Percentiles rank a stretch among this genome's conserved stretches.
Conservation (phyloP, 1,140 invertebrate species). For the Amyelois transitella region DNA sequence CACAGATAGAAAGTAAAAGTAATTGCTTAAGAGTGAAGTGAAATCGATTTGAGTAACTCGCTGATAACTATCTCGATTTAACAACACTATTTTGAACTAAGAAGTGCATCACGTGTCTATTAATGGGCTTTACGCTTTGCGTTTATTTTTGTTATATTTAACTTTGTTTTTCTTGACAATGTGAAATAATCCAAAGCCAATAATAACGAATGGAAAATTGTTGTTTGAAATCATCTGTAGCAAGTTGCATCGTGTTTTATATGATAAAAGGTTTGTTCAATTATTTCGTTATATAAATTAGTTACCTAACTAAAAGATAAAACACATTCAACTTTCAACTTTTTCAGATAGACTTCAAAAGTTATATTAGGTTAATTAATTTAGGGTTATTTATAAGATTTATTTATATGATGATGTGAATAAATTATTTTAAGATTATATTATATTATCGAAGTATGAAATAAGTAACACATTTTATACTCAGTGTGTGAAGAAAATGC, state of each 20-base stretch:
- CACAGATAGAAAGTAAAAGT: neutral
- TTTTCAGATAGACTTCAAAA: neutral
- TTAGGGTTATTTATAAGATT: neutral
- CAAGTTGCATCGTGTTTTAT: neutral
- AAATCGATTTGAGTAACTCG: neutral
- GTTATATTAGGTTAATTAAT: neutral
- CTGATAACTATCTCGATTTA: neutral
- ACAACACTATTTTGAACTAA: neutral
- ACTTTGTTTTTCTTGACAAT: neutral
- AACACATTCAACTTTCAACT: neutral
- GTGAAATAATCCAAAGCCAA: constrained; percentile 3
- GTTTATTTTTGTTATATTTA: constrained; percentile 1
- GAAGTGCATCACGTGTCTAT: no score
- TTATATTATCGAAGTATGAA: constrained; percentile 10
- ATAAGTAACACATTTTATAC: constrained; percentile 27
- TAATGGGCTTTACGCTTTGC: neutral
- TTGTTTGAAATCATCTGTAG: neutral
- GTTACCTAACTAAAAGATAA: no score
- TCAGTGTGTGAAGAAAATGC: constrained; percentile 17
- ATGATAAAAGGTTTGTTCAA: no score
- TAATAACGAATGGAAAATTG: neutral
- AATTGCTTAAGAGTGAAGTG: neutral
- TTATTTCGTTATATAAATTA: no score
- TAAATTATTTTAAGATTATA: constrained; percentile 34
- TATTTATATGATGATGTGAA: constrained; percentile 53